Percentiles rank a stretch among this genome's conserved stretches.
phyloP scores from a whole-genome alignment of 2,113 vertebrate genomes.

The Callithrix jacchus region DNA sequence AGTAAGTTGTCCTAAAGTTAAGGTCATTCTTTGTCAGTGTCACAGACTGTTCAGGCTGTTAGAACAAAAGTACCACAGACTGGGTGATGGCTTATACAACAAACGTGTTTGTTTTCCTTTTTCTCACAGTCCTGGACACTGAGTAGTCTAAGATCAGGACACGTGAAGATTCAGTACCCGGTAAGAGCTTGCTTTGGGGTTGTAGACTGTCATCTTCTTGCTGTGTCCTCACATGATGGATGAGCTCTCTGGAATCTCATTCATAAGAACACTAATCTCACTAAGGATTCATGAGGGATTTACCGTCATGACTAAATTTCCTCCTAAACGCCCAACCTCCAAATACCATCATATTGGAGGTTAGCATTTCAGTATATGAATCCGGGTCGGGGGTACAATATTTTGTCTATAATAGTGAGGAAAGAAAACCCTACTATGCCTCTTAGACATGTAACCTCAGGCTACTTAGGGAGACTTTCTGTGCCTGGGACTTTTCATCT shows the following conservation, averaged over 20 bases:
- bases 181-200: neutral
- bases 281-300: neutral
- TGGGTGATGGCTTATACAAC: neutral
- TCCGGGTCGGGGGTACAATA: neutral
- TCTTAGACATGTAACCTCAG: accelerated
- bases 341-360: neutral
- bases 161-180: neutral
- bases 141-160: neutral
- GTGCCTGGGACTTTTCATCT: neutral
- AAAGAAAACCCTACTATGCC: neutral
- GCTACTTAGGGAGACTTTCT: neutral
- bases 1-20: neutral
- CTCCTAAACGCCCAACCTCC: neutral
- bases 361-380: neutral
- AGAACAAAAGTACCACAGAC: neutral
- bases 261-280: neutral
- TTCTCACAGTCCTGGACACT: too few species aligned
- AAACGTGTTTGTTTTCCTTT: neutral
- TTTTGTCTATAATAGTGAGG: neutral
- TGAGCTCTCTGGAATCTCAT: neutral
- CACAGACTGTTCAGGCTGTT: neutral
- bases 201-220: neutral
- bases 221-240: neutral
- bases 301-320: neutral
- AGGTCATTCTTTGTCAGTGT: neutral